Base-by-base conservation (phyloP, 2,113 vertebrate genomes). In the Vulpes ferrilata region DNA sequence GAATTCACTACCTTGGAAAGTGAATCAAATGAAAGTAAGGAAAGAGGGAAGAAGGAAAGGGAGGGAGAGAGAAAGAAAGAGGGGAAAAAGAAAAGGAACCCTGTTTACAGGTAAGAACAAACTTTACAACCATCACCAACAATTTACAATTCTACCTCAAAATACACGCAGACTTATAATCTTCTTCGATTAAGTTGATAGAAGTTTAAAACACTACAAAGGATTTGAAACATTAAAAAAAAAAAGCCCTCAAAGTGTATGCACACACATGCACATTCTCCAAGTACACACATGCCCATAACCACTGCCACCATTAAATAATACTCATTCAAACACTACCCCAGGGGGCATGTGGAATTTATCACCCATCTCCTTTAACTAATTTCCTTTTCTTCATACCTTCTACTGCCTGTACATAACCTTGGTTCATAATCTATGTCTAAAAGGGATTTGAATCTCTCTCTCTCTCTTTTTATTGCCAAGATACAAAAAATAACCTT, bases 161-260 rank as follows among this genome's bases (percentile, higher is more conserved):
- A 91, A 89, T 81, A 73, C 3, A 53, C 64, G 4, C 11, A 96
- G 78, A 90, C 51, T 96, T 93, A 89, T 62, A 73, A 80, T 88
- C 71, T 93, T 97, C 62, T 88, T 64, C 64, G n/a, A 59, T 57
- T 73, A 87, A 94, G 30, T 74, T 78, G 96, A 38, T 48, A 92
- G 64, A 67, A 74, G 30, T 95, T 88, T 90, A 90, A 96, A 96
- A 91, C 35, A 96, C 27, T 90, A 85, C 57, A 88, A 98, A 96
- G 71, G 27, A 64, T 73, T 32, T 86, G 64, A 90, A 96, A 81
- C 43, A 80, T 89, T 95, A 12, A 20, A 55, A 83, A 25, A 23
- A 91, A 64, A 65, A 35, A 9, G 43, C 19, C 25, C 69, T 94
- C 51, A 90, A 93, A 92, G 20, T 11, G 5, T 91, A 65, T 55